Percentiles rank a stretch among this genome's conserved stretches.
These are phyloP conservation scores for Apodemia mormo DNA, from an alignment of 2,888 invertebrate species.

Conservation along the genomic window DNA sequence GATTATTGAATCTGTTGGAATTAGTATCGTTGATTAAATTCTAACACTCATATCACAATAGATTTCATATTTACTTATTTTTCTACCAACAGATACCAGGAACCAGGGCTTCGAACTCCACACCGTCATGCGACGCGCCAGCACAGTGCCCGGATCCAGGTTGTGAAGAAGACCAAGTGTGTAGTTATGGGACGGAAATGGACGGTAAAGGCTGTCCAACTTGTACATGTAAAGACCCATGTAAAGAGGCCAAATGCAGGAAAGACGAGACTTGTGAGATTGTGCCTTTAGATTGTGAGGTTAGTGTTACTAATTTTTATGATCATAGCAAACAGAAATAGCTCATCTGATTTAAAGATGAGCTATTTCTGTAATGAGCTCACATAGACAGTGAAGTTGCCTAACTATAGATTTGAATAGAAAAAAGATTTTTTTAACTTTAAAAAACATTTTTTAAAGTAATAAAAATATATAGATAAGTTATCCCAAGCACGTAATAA, in stretches of 20 bases:
- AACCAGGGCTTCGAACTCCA: constrained; percentile 84
- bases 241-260: constrained; percentile 86
- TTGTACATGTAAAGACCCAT: constrained; percentile 89
- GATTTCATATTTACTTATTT: neutral
- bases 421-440: too few species aligned
- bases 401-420: too few species aligned
- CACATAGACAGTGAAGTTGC: too few species aligned
- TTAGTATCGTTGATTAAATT: too few species aligned
- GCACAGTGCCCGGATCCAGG: constrained; percentile 53
- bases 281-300: constrained; percentile 71
- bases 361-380: too few species aligned
- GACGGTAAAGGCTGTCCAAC: constrained; percentile 85
- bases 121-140: constrained; percentile 62
- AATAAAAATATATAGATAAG: too few species aligned
- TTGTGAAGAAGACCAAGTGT: constrained; percentile 56
- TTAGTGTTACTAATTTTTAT: constrained; percentile 33
- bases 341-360: too few species aligned
- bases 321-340: too few species aligned
- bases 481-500: too few species aligned
- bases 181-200: constrained; percentile 60
- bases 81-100: constrained; percentile 72
- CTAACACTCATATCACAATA: too few species aligned
- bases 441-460: too few species aligned
- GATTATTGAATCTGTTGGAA: too few species aligned
- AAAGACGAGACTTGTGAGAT: constrained; percentile 81